Evolutionary conservation across 2,797 vertebrate genomes (phyloP), one percentile per base, ranked within the genome.

Genomic region (Lophius americanus): DNA sequence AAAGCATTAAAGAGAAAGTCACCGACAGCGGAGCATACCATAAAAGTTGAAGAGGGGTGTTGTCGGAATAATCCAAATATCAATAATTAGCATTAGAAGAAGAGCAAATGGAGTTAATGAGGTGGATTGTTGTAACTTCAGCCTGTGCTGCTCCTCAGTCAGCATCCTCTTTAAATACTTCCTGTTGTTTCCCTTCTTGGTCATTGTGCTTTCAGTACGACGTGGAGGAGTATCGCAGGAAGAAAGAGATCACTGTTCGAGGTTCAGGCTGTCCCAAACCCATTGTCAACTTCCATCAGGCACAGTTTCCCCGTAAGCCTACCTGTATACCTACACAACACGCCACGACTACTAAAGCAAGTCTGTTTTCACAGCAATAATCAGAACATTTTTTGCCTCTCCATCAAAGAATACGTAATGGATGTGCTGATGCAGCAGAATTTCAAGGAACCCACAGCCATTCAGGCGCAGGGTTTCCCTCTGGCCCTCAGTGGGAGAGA

Each of bases 401-500:
- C 8, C 6, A 0, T 80, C 14, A 65, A 23, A 98, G 97, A 97
- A 55, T 96, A 97, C 60, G 96, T 97, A n/a, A 94, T 98, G 89
- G 96, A 98, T 80, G 95, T 96, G 43, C 86, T 98, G 84, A 88
- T 95, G 84, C 95, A 97, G 86, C 96, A 97, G 84, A 96, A 96
- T 78, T 98, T 98, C 81, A 96, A 96, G 78, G 96, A 98, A 85
- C 97, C 97, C 72, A 98, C 97, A 58, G 95, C 97, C 2, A 98
- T 98, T 86, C 97, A 98, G 86, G 95, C 96, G 51, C 97, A 98
- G 85, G 97, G 97, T 46, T 98, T 98, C 85, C 97, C 97, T 0
- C 89, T 97, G 56, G 97, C 96, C 12, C 95, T 98, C 36, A 97
- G 96, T 1, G 96, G 97, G 5, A 94, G 96, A 49, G 96, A 98